A percentile compares a stretch with the other conserved stretches of the same genome.
phyloP scores from a whole-genome alignment of 1,140 invertebrate species.

The Muscidifurax raptorellus region DNA sequence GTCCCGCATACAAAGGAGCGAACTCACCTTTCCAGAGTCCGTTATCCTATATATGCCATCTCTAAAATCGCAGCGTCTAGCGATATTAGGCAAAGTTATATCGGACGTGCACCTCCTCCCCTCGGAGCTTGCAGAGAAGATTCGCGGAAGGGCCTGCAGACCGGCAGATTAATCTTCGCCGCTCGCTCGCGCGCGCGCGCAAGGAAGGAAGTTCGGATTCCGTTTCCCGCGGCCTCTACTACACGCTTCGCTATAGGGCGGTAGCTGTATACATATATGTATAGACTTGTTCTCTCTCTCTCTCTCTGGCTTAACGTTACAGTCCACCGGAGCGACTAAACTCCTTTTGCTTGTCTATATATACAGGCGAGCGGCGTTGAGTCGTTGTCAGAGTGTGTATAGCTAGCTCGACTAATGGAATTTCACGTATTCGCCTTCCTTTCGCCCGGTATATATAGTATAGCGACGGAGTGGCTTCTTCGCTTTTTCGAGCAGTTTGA shows the following conservation, averaged over 20 bases:
- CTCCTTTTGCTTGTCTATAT: conserved; percentile 55
- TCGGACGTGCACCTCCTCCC: conserved; percentile 17
- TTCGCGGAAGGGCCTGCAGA: conserved; percentile 50
- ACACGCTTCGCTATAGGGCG: neutral
- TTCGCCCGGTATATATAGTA: neutral
- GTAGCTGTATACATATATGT: neutral
- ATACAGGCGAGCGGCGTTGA: neutral
- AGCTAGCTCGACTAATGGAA: conserved; percentile 61
- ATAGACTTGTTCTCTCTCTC: neutral
- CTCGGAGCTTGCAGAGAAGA: conserved; percentile 49
- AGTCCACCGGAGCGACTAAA: conserved; percentile 73
- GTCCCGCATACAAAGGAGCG: too few relatives aligned
- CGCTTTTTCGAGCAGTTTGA: neutral
- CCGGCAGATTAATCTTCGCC: conserved; percentile 71
- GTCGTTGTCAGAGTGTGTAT: conserved; percentile 17
- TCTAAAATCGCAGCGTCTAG: neutral
- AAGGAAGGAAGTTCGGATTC: conserved; percentile 72
- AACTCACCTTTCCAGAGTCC: neutral
- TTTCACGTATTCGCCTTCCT: conserved; percentile 53
- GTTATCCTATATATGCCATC: too few relatives aligned
- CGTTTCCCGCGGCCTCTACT: conserved; percentile 62
- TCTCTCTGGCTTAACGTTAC: conserved; percentile 67
- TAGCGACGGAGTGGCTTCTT: neutral
- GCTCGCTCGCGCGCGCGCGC: too few relatives aligned
- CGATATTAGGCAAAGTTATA: conserved; percentile 51